Evolutionary conservation across 35 echinoderm and acorn worm species (phyloP).

Genomic region (Holothuria glaberrima): DNA sequence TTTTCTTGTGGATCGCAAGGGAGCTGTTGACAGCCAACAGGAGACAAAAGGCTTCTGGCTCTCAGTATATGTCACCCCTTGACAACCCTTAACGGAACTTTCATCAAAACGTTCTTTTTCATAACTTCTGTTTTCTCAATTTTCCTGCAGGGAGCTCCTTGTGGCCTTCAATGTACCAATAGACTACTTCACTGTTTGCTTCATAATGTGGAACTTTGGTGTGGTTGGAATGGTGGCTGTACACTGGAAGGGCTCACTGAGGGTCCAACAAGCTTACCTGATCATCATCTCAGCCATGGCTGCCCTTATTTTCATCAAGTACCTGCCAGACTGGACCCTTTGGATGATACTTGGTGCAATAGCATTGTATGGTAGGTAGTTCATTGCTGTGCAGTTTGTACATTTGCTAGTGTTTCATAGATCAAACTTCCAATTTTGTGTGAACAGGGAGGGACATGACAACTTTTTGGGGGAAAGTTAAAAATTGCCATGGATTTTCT

Average conservation of each 20-base stretch:
- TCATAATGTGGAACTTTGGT: constrained; percentile 98
- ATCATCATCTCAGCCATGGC: constrained; percentile 95
- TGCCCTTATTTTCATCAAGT: constrained; percentile 97
- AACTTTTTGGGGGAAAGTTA: no score
- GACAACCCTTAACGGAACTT: no score
- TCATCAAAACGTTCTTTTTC: no score
- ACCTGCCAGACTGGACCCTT: constrained; percentile 96
- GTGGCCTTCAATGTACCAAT: constrained; percentile 92
- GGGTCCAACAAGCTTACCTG: constrained; percentile 90
- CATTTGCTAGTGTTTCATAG: no score
- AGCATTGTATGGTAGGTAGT: constrained; percentile 92
- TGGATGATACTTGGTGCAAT: constrained; percentile 97
- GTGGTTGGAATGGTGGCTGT: constrained; percentile 88
- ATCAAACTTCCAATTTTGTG: no score
- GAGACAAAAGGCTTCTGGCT: no score
- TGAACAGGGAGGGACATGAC: no score
- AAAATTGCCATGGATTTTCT: no score
- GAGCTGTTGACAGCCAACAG: no score
- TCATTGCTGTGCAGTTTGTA: no score
- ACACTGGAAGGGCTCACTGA: constrained; percentile 88
- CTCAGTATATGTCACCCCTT: no score
- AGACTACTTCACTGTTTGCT: constrained; percentile 84
- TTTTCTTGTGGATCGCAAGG: no score
- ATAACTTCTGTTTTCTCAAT: neutral
- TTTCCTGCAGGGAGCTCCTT: constrained; percentile 80